A percentile compares a stretch with the other conserved stretches of the same genome.
These are phyloP conservation scores for Fulica atra DNA, from an alignment of 2,113 vertebrate genomes.

Conservation along the genomic window DNA sequence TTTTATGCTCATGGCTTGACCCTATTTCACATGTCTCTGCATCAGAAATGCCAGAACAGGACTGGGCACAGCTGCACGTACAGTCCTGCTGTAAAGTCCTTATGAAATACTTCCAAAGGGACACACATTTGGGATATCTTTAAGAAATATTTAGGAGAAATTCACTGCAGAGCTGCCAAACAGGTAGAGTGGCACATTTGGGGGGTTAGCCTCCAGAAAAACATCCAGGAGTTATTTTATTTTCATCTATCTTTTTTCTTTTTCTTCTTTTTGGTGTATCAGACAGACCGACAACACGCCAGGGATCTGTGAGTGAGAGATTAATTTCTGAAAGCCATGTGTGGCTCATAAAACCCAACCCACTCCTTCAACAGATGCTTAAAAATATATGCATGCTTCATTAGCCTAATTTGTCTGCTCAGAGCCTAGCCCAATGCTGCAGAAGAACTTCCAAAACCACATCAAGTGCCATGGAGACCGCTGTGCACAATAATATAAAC, in stretches of 20 bases:
- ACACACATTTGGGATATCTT: neutral
- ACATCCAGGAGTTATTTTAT: neutral
- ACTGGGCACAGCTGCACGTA: neutral
- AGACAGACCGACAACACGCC: neutral
- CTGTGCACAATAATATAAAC: slow-evolving; percentile 64
- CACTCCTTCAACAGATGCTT: slow-evolving; percentile 18
- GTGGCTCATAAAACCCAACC: neutral
- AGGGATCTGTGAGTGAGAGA: neutral
- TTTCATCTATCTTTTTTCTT: neutral
- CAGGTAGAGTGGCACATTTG: neutral
- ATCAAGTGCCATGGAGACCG: slow-evolving; percentile 46
- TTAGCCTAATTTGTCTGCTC: slow-evolving; percentile 12
- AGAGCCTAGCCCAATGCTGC: slow-evolving; percentile 15
- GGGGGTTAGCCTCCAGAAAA: neutral
- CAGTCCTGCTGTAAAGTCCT: neutral
- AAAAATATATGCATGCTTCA: slow-evolving; percentile 19
- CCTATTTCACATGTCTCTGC: neutral
- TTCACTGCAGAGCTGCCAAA: neutral
- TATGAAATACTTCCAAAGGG: neutral
- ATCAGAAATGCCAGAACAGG: neutral
- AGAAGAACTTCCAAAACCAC: slow-evolving; percentile 67
- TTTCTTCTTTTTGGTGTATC: neutral
- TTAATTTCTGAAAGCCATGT: neutral
- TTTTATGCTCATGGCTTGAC: neutral
- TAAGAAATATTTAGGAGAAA: neutral